A percentile compares a stretch with the other conserved stretches of the same genome.
Conservation (phyloP, 2,888 invertebrate genomes). For the Tipula lateralis region DNA sequence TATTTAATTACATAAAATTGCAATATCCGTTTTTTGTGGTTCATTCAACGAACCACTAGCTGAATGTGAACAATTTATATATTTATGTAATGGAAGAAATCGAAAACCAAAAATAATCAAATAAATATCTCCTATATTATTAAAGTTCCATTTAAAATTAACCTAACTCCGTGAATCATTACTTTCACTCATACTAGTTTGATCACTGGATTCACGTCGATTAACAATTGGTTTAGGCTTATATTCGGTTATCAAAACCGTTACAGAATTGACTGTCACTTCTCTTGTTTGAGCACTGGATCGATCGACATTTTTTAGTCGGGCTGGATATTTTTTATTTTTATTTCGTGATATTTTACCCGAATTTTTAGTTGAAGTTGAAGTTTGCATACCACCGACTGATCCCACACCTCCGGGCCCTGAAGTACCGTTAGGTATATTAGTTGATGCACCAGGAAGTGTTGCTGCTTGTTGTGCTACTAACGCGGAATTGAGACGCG, state of each 20-base stretch:
- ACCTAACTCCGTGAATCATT: conserved; percentile 50
- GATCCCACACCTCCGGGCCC: conserved; percentile 48
- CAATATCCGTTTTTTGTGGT: neutral
- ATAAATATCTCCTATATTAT: conserved; percentile 12
- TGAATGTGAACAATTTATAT: neutral
- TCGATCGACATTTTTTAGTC: conserved; percentile 88
- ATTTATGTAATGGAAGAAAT: neutral
- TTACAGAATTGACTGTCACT: conserved; percentile 95
- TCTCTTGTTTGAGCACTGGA: conserved; percentile 89
- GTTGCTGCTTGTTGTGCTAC: conserved; percentile 91
- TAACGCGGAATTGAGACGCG: conserved; percentile 92
- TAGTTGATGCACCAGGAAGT: conserved; percentile 54
- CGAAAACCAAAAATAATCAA: neutral
- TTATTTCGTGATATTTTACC: conserved; percentile 46
- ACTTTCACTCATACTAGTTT: conserved; percentile 50
- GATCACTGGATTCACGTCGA: conserved; percentile 46
- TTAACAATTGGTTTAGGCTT: conserved; percentile 63
- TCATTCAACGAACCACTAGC: neutral
- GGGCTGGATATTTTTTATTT: conserved; percentile 64
- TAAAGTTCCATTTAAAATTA: neutral
- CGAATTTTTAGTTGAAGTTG: conserved; percentile 51
- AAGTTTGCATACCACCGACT: conserved; percentile 39
- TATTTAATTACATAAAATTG: neutral
- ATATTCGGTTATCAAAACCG: conserved; percentile 95
- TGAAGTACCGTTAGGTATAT: conserved; percentile 53